Evolutionary conservation across 2,888 invertebrate species (phyloP).

Genomic region (Xanthorhoe designata): DNA sequence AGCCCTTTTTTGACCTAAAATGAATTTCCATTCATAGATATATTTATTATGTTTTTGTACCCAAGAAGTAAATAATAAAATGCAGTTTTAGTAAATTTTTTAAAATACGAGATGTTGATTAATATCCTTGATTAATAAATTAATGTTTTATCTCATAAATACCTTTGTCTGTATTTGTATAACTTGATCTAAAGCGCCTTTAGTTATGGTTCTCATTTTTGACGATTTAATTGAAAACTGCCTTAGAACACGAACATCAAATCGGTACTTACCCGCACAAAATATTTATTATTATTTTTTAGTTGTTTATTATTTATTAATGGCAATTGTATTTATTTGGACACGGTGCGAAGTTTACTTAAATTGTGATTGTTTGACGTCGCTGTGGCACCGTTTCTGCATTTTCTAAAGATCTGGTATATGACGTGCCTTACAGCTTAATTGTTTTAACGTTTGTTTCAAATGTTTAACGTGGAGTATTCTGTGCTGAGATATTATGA

Average conservation of each 20-base stretch:
- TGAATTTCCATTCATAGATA: too few relatives aligned
- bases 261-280: conserved; percentile 82
- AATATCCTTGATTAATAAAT: too few relatives aligned
- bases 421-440: conserved; percentile 42
- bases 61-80: too few relatives aligned
- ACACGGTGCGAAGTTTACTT: conserved; percentile 77
- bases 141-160: neutral
- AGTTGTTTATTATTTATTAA: conserved; percentile 68
- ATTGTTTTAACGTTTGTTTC: conserved; percentile 21
- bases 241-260: conserved; percentile 41
- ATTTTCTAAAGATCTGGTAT: conserved; percentile 53
- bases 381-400: conserved; percentile 46
- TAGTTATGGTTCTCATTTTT: conserved; percentile 32
- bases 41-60: too few relatives aligned
- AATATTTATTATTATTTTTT: conserved; percentile 59
- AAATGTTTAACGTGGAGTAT: conserved; percentile 8
- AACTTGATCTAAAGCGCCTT: conserved; percentile 24
- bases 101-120: too few relatives aligned
- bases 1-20: too few relatives aligned
- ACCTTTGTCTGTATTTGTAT: conserved; percentile 9
- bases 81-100: too few relatives aligned
- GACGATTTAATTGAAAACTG: conserved; percentile 34
- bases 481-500: conserved; percentile 20
- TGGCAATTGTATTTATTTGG: conserved; percentile 67
- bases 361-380: conserved; percentile 56